Conservation (phyloP, 2,113 vertebrate genomes). For the Hypocryptadius cinnamomeus region DNA sequence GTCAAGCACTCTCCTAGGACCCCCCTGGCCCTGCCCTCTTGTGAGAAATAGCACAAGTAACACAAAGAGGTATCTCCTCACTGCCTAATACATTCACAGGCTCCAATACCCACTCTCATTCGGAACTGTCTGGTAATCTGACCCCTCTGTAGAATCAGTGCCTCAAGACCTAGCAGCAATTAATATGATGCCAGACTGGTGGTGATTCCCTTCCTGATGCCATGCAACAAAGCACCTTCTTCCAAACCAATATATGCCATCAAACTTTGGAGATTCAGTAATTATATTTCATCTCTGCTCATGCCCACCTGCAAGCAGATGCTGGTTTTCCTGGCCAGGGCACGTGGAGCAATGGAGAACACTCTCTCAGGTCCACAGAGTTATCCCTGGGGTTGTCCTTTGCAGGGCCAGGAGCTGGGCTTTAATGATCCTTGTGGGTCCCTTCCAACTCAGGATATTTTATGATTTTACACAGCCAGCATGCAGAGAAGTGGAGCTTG, state of each 20-base stretch:
- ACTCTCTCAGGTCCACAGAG: background rate
- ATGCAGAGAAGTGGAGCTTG: background rate
- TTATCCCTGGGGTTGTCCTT: background rate
- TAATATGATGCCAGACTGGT: background rate
- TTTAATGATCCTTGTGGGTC: background rate
- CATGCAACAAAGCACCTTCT: background rate
- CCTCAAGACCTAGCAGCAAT: background rate
- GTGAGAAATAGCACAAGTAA: background rate
- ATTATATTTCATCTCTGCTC: background rate
- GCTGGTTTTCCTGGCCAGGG: background rate
- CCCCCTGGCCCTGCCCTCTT: background rate
- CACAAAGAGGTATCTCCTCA: background rate
- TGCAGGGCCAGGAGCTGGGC: background rate
- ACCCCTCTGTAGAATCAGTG: background rate
- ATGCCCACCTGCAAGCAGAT: background rate
- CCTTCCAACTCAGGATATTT: background rate
- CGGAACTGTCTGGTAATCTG: background rate
- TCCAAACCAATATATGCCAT: fast-evolving
- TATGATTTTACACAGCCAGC: background rate
- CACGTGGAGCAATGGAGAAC: background rate
- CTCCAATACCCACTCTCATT: background rate
- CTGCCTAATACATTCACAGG: background rate
- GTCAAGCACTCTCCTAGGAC: background rate
- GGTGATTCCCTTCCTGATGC: background rate
- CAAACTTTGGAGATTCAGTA: background rate